Base-by-base conservation (phyloP, 2,113 vertebrate genomes). In the Percina caprodes region DNA sequence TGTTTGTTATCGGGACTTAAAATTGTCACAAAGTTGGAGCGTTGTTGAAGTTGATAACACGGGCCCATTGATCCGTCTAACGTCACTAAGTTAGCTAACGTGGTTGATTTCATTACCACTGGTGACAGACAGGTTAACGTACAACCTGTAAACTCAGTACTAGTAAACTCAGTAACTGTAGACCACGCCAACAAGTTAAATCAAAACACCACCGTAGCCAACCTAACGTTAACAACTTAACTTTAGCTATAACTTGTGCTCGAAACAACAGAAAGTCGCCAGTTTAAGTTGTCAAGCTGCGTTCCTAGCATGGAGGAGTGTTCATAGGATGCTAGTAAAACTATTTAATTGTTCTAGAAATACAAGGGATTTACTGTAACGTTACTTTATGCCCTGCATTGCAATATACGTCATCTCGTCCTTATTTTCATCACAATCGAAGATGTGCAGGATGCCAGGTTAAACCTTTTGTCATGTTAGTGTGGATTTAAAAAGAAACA, bases 1-100 rank as follows among this genome's bases (percentile, higher is more conserved):
- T 55, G 1, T 21, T 1, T 23, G 18, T 54, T 55, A 55, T 5
- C n/a, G 10, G 59, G 7, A 30, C 8, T 2, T 14, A 4, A 66
- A 65, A 60, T 67, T 59, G 48, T 56, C 23, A 23, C 54, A 48
- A 62, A 76, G 45, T 48, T 16, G 8, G 1, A 6, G 11, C 24
- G 62, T 12, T 48, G 62, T 69, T 11, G 58, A 23, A 2, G 35
- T 21, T 86, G 39, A 2, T 42, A 67, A 26, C 60, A 14, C 10
- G 56, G 75, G 70, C 58, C 70, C 61, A 6, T 72, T 21, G 19
- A 49, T 72, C 42, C 51, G 11, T 65, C 4, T 7, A 12, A 60
- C n/a, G 9, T 16, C 3, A 1, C 14, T 33, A 14, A 19, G 14
- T 60, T 7, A 24, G 45, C 18, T 3, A 1, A 48, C 16, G 1